Evolutionary conservation across 2,888 invertebrate genomes (phyloP).

Genomic region (Lithophane socia): DNA sequence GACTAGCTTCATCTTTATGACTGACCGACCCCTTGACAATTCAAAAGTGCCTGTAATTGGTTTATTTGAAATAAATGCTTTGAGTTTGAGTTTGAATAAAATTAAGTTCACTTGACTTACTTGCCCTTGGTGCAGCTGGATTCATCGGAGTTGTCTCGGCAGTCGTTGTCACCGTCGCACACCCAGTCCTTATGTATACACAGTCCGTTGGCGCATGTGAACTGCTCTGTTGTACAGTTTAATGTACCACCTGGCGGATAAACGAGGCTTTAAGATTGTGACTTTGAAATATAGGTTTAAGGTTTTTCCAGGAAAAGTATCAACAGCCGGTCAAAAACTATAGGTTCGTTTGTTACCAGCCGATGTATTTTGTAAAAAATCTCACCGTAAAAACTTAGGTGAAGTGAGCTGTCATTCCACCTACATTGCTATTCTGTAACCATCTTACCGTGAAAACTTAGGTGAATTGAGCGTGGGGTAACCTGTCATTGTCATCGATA

Average conservation of each 20-base stretch:
- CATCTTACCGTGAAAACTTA: too few relatives aligned
- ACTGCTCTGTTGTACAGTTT: conserved; percentile 93
- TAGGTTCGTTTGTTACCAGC: background rate
- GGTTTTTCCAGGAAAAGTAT: background rate
- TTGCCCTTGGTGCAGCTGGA: conserved; percentile 92
- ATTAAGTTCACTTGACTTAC: conserved; percentile 83
- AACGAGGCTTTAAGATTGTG: background rate
- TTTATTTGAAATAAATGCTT: too few relatives aligned
- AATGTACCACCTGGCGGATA: conserved; percentile 75
- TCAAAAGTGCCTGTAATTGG: too few relatives aligned
- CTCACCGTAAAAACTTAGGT: background rate
- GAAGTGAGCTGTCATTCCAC: background rate
- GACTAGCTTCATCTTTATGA: too few relatives aligned
- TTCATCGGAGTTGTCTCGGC: conserved; percentile 95
- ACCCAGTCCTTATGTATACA: conserved; percentile 94
- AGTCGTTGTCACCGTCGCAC: conserved; percentile 95
- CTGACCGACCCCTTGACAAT: too few relatives aligned
- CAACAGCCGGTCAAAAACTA: background rate
- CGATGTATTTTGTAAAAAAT: background rate
- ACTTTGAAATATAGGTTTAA: background rate
- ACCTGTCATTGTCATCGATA: too few relatives aligned
- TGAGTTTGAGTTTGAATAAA: too few relatives aligned
- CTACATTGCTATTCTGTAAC: too few relatives aligned
- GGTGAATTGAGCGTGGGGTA: background rate
- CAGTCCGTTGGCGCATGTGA: conserved; percentile 94